phyloP scores from a whole-genome alignment of 2,888 invertebrate genomes.

The Cyaniris semiargus region DNA sequence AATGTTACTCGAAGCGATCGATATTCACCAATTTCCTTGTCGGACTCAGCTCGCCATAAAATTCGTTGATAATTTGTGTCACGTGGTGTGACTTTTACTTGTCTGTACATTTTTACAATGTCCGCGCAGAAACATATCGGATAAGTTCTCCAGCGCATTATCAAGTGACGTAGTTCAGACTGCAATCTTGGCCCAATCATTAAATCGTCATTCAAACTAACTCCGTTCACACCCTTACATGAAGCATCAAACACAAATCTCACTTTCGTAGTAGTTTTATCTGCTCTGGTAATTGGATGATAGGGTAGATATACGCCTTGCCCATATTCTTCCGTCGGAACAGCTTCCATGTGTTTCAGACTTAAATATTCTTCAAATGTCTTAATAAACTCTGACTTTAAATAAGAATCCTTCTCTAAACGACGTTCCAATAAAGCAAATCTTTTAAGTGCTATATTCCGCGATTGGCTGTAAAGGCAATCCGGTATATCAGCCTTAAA shows the following conservation, averaged over 20 bases:
- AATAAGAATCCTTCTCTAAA: too few relatives aligned
- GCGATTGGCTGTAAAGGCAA: too few relatives aligned
- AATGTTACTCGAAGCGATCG: slow-evolving; percentile 39
- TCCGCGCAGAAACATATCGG: slow-evolving; percentile 40
- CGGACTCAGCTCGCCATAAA: slow-evolving; percentile 37
- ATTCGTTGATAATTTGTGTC: slow-evolving; percentile 40
- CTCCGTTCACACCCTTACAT: slow-evolving; percentile 36
- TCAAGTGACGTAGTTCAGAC: slow-evolving; percentile 43
- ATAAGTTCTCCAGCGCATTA: slow-evolving; percentile 42
- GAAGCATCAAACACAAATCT: slow-evolving; percentile 39
- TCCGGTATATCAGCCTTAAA: too few relatives aligned
- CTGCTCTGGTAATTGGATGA: neutral
- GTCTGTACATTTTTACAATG: slow-evolving; percentile 47
- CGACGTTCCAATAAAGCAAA: too few relatives aligned
- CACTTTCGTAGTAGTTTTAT: neutral
- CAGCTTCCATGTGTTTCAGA: too few relatives aligned
- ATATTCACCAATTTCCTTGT: slow-evolving; percentile 32
- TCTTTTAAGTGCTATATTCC: too few relatives aligned
- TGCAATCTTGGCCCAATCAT: slow-evolving; percentile 44
- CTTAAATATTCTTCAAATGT: too few relatives aligned
- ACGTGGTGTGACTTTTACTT: slow-evolving; percentile 35
- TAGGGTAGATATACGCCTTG: neutral
- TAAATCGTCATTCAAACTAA: slow-evolving; percentile 43
- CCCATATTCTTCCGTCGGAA: too few relatives aligned
- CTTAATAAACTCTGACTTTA: too few relatives aligned